Conservation (phyloP, 2,888 invertebrate species). For the Phasia obesa region DNA sequence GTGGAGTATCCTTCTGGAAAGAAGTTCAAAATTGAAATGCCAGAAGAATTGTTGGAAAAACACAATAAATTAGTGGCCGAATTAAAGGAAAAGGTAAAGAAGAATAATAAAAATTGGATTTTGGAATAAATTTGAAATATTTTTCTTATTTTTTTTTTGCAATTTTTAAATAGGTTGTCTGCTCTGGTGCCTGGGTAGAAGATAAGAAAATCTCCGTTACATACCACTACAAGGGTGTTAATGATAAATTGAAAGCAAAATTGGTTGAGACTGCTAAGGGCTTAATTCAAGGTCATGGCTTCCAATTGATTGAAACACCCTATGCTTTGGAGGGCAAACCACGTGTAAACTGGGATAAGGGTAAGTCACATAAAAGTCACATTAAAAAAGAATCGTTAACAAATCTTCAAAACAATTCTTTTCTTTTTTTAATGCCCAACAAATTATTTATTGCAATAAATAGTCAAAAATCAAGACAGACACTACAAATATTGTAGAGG, state of each 20-base stretch:
- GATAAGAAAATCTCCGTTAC: conserved; percentile 89
- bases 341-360: conserved; percentile 91
- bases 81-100: conserved; percentile 86
- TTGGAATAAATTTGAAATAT: not conserved
- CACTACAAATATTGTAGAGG: conserved; percentile 32
- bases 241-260: conserved; percentile 84
- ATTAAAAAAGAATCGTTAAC: not conserved
- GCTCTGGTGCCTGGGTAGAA: conserved; percentile 90
- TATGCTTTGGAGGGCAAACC: conserved; percentile 90
- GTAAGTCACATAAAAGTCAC: conserved; percentile 78
- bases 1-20: conserved; percentile 90
- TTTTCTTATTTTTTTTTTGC: not conserved
- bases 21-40: conserved; percentile 90
- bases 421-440: not conserved
- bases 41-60: conserved; percentile 87
- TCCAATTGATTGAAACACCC: conserved; percentile 87
- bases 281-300: conserved; percentile 87
- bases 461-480: conserved; percentile 3
- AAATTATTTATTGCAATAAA: conserved; percentile 40
- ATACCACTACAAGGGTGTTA: conserved; percentile 89
- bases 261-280: conserved; percentile 86
- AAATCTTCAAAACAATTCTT: not conserved
- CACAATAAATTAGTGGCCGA: conserved; percentile 86
- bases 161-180: conserved; percentile 84
- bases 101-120: not conserved